These are phyloP conservation scores for Oryzias javanicus DNA, from an alignment of 2,113 vertebrate species.

Conservation along the genomic window DNA sequence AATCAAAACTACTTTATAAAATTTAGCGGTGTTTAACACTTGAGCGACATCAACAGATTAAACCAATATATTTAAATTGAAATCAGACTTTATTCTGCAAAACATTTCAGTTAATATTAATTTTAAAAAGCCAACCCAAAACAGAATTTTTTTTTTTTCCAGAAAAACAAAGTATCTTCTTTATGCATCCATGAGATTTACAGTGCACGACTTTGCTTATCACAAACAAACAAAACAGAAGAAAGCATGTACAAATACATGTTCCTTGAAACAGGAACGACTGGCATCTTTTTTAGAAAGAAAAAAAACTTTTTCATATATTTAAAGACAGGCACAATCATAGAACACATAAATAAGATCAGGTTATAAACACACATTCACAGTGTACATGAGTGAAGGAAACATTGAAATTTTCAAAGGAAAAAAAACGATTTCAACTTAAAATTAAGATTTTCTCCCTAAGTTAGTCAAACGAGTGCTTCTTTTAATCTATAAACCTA, in stretches of 20 bases:
- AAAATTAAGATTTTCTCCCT: constrained; percentile 19
- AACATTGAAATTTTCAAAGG: constrained; percentile 26
- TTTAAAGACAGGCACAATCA: constrained; percentile 59
- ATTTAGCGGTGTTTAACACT: too few species aligned
- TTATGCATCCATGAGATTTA: constrained; percentile 47
- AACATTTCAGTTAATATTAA: too few species aligned
- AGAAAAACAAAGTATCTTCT: constrained; percentile 31
- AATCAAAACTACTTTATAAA: too few species aligned
- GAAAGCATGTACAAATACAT: constrained; percentile 52
- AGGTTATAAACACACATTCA: constrained; percentile 15
- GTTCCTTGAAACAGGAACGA: constrained; percentile 83
- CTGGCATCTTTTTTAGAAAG: constrained; percentile 66
- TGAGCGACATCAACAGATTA: too few species aligned
- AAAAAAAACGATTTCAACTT: constrained; percentile 43
- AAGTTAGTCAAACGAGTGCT: neutral
- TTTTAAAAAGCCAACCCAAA: neutral
- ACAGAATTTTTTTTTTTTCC: constrained; percentile 22
- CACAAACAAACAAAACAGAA: constrained; percentile 44
- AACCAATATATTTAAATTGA: neutral
- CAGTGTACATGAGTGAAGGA: constrained; percentile 10
- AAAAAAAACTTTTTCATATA: constrained; percentile 65
- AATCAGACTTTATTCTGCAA: constrained; percentile 36
- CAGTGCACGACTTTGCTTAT: constrained; percentile 63
- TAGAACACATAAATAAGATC: constrained; percentile 53
- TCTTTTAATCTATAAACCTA: neutral